Evolutionary conservation across 2,888 invertebrate species (phyloP), one percentile per base, ranked within the genome.

Genomic region (Cataglyphis altisquamis): DNA sequence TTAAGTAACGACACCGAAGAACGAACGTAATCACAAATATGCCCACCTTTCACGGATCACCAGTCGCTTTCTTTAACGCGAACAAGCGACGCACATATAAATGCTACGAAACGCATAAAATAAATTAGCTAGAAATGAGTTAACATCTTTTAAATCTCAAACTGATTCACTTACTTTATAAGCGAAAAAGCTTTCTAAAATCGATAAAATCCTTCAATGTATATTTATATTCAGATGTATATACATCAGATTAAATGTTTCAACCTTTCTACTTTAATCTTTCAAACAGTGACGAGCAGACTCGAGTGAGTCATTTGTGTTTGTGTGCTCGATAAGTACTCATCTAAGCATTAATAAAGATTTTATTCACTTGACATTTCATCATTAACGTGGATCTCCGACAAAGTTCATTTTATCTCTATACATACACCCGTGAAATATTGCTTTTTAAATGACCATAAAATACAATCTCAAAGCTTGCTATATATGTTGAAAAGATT

Each of bases 1-100:
- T 90, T 87, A 87, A 87, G 90, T 85, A 90, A 90, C 72, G 83
- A 83, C 80, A 83, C 84, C 84, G 84, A 86, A 75, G 89, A 90
- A 84, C 83, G 87, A 73, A 66, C 29, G 66, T 68, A 84, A 84
- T 82, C 66, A 68, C 66, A 68, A 81, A 5, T 48, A 5, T 57
- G 82, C 66, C 78, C 84, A 82, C 88, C 89, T 90, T 90, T 90
- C 89, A 90, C 90, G 82, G 67, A 83, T 84, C 82, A 68, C 84
- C 83, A 66, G 12, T 86, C 80, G 55, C 18, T 55, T 29, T 1
- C 48, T 52, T 39, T n/a, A 36, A 0, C 32, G 15, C 72, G 36
- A 8, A 21, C 41, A 62, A 55, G 41, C 18, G 39, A 41, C 36
- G 48, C 36, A 10, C 39, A 45, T 18, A n/a, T n/a, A 80, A 41